Conservation (phyloP, 2,113 vertebrate genomes). For the Agapornis roseicollis region DNA sequence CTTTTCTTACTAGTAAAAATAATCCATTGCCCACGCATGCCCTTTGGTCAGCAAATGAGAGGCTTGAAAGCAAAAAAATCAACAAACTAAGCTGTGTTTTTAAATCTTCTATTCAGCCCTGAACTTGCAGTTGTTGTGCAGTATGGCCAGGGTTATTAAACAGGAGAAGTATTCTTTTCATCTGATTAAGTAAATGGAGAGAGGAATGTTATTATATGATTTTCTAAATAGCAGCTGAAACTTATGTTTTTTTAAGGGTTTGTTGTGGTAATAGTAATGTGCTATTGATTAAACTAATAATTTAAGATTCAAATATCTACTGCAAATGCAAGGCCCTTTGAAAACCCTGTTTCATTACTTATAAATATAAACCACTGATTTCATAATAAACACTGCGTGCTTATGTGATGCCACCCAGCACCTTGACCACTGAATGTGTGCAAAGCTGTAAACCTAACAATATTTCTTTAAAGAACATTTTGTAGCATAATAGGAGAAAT, state of each 20-base stretch:
- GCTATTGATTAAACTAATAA: neutral
- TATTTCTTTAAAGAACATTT: neutral
- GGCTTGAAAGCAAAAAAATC: constrained; percentile 18
- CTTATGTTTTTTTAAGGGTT: neutral
- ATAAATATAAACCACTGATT: neutral
- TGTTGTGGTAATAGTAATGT: neutral
- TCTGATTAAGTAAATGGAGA: neutral
- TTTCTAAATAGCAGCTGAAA: neutral
- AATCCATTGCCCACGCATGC: constrained; percentile 44
- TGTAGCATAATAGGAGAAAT: neutral
- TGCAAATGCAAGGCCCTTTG: neutral
- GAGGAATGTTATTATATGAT: neutral
- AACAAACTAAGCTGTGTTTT: constrained; percentile 31
- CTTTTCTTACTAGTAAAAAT: constrained; percentile 28
- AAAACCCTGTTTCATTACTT: neutral
- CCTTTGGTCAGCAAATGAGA: constrained; percentile 51
- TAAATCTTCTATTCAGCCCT: constrained; percentile 30
- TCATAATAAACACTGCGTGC: neutral
- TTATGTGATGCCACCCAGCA: neutral
- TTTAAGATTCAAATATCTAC: neutral
- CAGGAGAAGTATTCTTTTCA: constrained; percentile 11
- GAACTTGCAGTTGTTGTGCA: neutral
- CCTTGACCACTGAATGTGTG: neutral
- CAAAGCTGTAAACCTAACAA: neutral
- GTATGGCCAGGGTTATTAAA: neutral